Base-by-base conservation (phyloP, 2,797 vertebrate species). In the Spondyliosoma cantharus region DNA sequence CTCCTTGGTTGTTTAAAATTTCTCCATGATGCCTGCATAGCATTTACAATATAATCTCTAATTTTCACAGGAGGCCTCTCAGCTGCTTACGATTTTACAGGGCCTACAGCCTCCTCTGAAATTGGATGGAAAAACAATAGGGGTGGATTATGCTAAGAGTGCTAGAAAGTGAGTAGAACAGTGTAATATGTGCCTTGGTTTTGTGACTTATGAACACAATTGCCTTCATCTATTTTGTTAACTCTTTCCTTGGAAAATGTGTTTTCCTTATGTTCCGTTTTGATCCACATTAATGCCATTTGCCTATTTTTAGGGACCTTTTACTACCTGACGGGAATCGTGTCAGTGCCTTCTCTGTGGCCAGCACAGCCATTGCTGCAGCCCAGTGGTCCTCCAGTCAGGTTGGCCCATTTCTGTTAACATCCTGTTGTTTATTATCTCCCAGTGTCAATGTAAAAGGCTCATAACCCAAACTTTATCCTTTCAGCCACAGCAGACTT, bases 301-400 rank as follows among this genome's bases (percentile, higher is more conserved):
- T 63, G 3, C 7, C 17, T 78, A 3, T 52, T 76, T 32, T 79
- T 88, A 99, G 98, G 92, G 97, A 99, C 82, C 93, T 99, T 82
- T 95, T 99, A 63, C 94, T 98, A 29, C 96, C 98, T 0, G 98
- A 99, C 0, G 98, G 98, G 52, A 98, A 98, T 93, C 96, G 97
- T 49, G 96, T 99, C 90, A 99, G 97, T 71, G 98, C 97, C 79
- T 99, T 98, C 87, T 99, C 98, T 70, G 98, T 99, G 81, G 98
- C 98, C 57, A 99, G 98, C 84, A 99, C 98, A 62, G 98, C 98
- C 68, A 99, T 99, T 64, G 98, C 98, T 86, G 98, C 98, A 52
- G 98, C 98, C 79, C 98, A 99, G 94, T 99, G 98, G 98, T 99
- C 98, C 0, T 99, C 98, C 32, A 98, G 95, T 84, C 98, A 99